phyloP scores from a whole-genome alignment of 2,797 vertebrate genomes.

The Lepilemur septentrionalis region DNA sequence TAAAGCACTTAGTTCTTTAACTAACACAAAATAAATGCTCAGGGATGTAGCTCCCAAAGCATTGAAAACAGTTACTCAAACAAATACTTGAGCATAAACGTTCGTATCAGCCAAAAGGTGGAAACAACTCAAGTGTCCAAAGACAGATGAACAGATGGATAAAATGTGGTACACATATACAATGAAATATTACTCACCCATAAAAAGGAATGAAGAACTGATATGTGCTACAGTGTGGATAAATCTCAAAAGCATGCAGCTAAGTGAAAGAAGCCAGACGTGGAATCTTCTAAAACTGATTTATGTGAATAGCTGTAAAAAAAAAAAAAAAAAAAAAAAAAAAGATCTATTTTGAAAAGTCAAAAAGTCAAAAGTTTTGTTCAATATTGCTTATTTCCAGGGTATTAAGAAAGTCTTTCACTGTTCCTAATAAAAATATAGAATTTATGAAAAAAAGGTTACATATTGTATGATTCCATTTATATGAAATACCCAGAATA shows the following conservation, averaged over 20 bases:
- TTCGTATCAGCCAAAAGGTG: not conserved
- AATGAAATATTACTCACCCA: not conserved
- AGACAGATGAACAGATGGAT: not conserved
- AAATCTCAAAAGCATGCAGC: not conserved
- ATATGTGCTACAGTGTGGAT: not conserved
- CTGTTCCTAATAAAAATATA: too few species aligned
- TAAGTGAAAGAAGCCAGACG: not conserved
- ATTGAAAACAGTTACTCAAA: not conserved
- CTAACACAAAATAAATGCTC: not conserved
- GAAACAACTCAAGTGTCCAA: not conserved
- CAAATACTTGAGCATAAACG: not conserved
- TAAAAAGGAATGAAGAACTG: not conserved
- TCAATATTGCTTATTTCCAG: too few species aligned
- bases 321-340: too few species aligned
- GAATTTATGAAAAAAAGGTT: too few species aligned
- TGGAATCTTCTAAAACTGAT: too few species aligned
- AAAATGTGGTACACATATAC: not conserved
- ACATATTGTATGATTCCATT: not conserved
- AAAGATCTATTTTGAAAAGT: too few species aligned
- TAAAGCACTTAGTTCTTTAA: not conserved
- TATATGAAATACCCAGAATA: not conserved
- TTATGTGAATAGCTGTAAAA: too few species aligned
- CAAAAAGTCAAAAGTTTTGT: too few species aligned
- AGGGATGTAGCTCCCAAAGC: not conserved
- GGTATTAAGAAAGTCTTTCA: too few species aligned